phyloP scores from a whole-genome alignment of 2,797 vertebrate genomes.

The Poeciliopsis presidionis region DNA sequence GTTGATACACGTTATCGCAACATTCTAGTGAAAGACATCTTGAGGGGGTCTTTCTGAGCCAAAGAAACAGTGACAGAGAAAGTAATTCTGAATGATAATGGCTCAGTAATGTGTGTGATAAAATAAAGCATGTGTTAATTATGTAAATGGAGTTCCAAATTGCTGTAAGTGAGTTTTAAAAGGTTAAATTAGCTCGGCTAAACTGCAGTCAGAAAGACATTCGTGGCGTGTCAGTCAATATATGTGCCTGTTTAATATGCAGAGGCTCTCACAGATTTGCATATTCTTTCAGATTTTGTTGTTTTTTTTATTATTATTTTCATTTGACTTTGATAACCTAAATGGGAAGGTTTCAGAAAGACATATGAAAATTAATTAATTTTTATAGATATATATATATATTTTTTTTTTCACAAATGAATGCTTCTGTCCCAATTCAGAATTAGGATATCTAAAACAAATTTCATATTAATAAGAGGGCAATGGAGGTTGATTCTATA shows the following conservation, averaged over 20 bases:
- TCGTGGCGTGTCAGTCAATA: constrained; percentile 5
- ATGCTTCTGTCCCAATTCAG: constrained; percentile 64
- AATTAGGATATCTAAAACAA: constrained; percentile 56
- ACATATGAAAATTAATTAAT: constrained; percentile 46
- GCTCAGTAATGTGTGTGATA: constrained; percentile 60
- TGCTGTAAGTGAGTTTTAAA: constrained; percentile 53
- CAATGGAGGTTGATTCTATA: constrained; percentile 56
- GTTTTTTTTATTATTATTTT: constrained; percentile 21
- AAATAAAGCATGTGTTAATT: constrained; percentile 42
- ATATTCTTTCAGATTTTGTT: neutral
- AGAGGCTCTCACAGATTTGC: neutral
- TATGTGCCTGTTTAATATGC: neutral
- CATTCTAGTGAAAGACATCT: constrained; percentile 31
- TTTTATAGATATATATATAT: constrained; percentile 20
- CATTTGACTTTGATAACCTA: constrained; percentile 51
- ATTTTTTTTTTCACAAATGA: constrained; percentile 36
- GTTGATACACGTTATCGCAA: constrained; percentile 54
- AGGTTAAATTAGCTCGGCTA: constrained; percentile 44
- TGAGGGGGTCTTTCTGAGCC: constrained; percentile 43
- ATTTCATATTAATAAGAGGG: constrained; percentile 66
- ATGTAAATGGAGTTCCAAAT: constrained; percentile 60
- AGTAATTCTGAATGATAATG: constrained; percentile 53
- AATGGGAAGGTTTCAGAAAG: constrained; percentile 33
- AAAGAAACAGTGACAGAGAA: constrained; percentile 13
- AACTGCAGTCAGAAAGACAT: constrained; percentile 12